Evolutionary conservation across 2,888 invertebrate genomes (phyloP), one percentile per base, ranked within the genome.

Genomic region (Criorhina ranunculi): DNA sequence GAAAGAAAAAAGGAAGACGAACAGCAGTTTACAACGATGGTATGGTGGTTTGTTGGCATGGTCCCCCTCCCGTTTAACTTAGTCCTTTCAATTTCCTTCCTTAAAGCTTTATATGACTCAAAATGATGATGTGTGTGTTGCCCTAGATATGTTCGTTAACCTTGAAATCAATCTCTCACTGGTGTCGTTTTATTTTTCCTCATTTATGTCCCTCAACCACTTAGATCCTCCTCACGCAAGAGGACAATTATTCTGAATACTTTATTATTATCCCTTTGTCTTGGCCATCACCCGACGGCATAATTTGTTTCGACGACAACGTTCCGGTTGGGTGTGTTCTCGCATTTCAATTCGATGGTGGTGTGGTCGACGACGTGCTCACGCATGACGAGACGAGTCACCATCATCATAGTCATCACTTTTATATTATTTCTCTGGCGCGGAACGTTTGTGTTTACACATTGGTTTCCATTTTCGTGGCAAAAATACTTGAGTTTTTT

Each of bases 211-310:
- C 37, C n/a, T 55, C 44, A n/a, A 53, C 9, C 44, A 57, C 49
- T 57, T 75, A 57, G 4, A 24, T 24, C 66, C 49, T 24, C 11
- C 66, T 64, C 55, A 62, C 55, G 53, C 46, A 17, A 69, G 67
- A 77, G 77, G 46, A 77, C 60, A 51, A 78, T 59, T 55, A 31
- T 70, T 62, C 55, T n/a, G 29, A 53, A 62, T 69, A 69, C 24
- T 69, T 78, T 78, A 78, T 78, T 64, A 64, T 55, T 70, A 44
- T 77, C 69, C 60, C 60, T 70, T 69, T 78, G 77, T 70, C 77
- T 78, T 78, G 55, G 62, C 44, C 37, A 70, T 78, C 55, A 55
- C 42, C 77, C 69, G 70, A 53, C 77, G 77, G 62, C 9, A 69
- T 70, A 55, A 70, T 78, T 70, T 69, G 62, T 69, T 24, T 4